These are phyloP conservation scores for Henicopernis longicauda DNA, from an alignment of 2,113 vertebrate genomes.

Conservation along the genomic window DNA sequence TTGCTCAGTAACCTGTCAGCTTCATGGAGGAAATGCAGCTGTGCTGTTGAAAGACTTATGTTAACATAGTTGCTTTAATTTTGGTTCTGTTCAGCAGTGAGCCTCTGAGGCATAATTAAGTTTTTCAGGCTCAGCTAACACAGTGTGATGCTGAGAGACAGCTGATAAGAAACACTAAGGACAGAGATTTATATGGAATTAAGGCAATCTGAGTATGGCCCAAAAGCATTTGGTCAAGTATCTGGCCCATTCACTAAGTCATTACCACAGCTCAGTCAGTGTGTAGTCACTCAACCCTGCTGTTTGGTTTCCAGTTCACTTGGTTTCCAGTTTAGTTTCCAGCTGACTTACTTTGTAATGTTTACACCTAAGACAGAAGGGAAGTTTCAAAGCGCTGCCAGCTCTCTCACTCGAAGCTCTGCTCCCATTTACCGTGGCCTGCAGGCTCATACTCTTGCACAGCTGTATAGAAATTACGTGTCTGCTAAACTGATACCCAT, in stretches of 20 bases:
- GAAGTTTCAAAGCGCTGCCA: neutral
- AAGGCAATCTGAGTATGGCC: neutral
- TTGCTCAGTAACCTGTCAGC: neutral
- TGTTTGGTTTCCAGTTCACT: neutral
- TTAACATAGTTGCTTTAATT: neutral
- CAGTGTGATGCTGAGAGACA: neutral
- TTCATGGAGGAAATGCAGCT: neutral
- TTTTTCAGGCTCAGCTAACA: neutral
- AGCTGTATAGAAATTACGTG: neutral
- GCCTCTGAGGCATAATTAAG: neutral
- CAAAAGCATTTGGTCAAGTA: neutral
- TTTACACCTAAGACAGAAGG: neutral
- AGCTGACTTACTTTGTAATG: neutral
- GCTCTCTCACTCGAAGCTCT: neutral
- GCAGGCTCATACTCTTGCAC: neutral
- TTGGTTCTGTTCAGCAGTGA: neutral
- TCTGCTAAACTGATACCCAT: neutral
- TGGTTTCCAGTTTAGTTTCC: neutral
- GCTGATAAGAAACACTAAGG: neutral
- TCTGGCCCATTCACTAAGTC: neutral
- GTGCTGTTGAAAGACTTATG: neutral
- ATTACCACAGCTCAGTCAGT: neutral
- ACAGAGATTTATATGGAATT: neutral
- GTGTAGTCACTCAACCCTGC: neutral
- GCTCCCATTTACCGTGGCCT: rapidly evolving